These are phyloP conservation scores for Folsomia candida DNA, from an alignment of 2,888 invertebrate genomes.

Conservation along the genomic window DNA sequence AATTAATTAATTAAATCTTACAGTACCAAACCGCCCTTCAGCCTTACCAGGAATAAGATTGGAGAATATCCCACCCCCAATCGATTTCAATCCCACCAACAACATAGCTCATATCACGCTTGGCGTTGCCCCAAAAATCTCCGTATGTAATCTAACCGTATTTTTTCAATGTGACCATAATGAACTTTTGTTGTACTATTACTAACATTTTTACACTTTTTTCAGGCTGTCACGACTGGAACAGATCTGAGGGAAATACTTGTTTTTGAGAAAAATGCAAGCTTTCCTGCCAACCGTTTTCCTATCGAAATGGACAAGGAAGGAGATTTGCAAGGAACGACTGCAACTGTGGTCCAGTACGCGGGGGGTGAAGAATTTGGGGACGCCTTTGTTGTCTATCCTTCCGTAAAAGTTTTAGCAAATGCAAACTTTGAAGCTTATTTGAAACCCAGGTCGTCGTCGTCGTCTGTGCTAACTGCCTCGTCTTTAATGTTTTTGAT, in stretches of 20 bases:
- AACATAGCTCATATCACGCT: conserved; percentile 50
- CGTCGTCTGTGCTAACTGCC: too few species aligned
- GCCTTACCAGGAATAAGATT: conserved; percentile 12
- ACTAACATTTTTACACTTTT: too few species aligned
- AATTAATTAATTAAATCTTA: neutral
- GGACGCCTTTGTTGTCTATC: conserved; percentile 33
- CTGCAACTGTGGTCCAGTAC: conserved; percentile 9
- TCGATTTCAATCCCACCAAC: conserved; percentile 33
- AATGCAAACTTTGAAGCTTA: conserved; percentile 25
- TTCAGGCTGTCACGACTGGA: conserved; percentile 49
- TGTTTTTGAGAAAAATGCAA: conserved; percentile 28
- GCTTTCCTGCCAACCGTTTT: neutral
- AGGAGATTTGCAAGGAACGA: neutral
- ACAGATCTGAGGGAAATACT: conserved; percentile 44
- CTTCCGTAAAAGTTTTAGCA: conserved; percentile 19
- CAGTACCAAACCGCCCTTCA: neutral
- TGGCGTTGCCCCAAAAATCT: conserved; percentile 46
- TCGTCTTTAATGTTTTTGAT: too few species aligned
- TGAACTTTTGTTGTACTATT: too few species aligned
- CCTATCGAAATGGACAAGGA: neutral
- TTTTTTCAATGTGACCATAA: too few species aligned
- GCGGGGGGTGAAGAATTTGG: conserved; percentile 6
- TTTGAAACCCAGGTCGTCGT: too few species aligned
- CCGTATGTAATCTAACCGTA: too few species aligned
- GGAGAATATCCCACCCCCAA: neutral